A percentile compares a stretch with the other conserved stretches of the same genome.
Evolutionary conservation across 2,797 vertebrate genomes (phyloP).

Genomic region (Zenarchopterus dispar): DNA sequence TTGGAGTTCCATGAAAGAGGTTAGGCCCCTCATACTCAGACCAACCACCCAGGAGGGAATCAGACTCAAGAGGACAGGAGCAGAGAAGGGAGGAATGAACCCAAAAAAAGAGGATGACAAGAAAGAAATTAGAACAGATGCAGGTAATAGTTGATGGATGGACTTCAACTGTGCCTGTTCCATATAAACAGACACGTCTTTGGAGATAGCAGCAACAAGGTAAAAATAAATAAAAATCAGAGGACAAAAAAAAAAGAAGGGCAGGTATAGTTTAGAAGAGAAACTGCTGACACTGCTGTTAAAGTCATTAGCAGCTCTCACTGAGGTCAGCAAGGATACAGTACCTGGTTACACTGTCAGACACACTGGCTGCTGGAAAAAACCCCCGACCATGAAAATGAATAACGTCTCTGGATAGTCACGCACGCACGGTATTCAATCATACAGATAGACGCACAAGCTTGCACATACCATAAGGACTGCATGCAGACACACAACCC

Average conservation of each 20-base stretch:
- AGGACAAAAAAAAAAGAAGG: conserved; percentile 1
- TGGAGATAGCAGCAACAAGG: conserved; percentile 3
- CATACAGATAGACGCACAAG: conserved; percentile 34
- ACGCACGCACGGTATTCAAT: conserved; percentile 47
- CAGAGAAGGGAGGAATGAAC: background rate
- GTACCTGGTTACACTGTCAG: conserved; percentile 69
- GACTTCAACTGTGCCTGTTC: conserved; percentile 22
- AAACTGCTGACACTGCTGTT: conserved; percentile 53
- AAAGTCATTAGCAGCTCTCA: conserved; percentile 62
- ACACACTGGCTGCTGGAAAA: conserved; percentile 59
- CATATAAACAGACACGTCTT: background rate
- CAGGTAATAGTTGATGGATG: conserved; percentile 42
- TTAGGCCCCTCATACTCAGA: conserved; percentile 35
- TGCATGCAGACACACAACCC: too few species aligned
- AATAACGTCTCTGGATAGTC: conserved; percentile 54
- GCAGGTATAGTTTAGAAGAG: conserved; percentile 18
- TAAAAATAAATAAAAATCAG: too few species aligned
- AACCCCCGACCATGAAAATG: conserved; percentile 59
- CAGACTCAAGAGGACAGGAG: conserved; percentile 21
- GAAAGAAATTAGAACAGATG: conserved; percentile 1
- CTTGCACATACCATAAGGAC: conserved; percentile 18
- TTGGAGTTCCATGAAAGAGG: conserved; percentile 38
- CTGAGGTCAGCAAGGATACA: conserved; percentile 67
- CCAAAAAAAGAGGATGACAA: background rate
- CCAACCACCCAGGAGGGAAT: conserved; percentile 40